These are phyloP conservation scores for Gymnoscopelus microlampas DNA, from an alignment of 2,797 vertebrate genomes.

Conservation along the genomic window DNA sequence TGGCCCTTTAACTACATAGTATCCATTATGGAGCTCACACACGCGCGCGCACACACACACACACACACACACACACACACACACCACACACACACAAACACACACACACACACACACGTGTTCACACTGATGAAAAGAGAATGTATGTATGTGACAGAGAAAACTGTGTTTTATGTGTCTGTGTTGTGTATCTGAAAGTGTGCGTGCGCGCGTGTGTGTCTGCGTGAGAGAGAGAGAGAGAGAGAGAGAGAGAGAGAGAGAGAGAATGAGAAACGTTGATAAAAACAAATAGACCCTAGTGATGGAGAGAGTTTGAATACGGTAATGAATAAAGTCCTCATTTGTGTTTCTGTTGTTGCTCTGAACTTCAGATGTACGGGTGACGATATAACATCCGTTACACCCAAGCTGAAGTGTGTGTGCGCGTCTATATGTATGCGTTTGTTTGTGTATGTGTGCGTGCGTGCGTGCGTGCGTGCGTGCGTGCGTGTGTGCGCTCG, in stretches of 20 bases:
- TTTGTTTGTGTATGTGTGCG: background rate
- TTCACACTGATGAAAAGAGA: no score
- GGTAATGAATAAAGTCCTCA: conserved; percentile 17
- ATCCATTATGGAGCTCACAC: conserved; percentile 41
- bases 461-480: background rate
- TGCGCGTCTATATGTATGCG: conserved; percentile 13
- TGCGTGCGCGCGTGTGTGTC: background rate
- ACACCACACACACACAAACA: no score
- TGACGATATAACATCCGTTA: conserved; percentile 47
- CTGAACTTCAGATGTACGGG: conserved; percentile 37
- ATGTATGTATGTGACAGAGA: no score
- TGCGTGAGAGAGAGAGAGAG: background rate
- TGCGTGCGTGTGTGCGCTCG: background rate
- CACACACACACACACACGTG: no score
- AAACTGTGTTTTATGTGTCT: background rate
- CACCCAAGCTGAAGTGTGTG: conserved; percentile 1
- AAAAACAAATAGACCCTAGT: background rate
- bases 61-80: no score
- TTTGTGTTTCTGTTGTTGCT: conserved; percentile 23
- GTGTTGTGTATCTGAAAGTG: background rate
- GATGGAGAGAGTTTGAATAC: conserved; percentile 11
- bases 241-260: background rate
- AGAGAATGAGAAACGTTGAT: background rate
- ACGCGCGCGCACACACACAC: no score
- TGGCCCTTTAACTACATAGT: conserved; percentile 48